Base-by-base conservation (phyloP, 2,888 invertebrate genomes). In the Keiferia lycopersicella region DNA sequence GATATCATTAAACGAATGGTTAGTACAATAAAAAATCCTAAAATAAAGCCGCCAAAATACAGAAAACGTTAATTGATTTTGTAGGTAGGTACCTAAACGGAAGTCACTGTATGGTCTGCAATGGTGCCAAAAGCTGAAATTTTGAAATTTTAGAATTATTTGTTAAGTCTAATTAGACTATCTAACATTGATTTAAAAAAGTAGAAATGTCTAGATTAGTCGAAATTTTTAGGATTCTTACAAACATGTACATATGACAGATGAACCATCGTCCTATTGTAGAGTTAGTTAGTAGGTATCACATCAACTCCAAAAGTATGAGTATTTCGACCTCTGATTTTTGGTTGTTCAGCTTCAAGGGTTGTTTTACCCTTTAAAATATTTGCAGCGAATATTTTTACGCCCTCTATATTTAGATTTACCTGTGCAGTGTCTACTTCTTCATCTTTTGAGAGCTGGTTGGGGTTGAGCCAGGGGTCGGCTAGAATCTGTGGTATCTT, bases 381-480 rank as follows among this genome's bases (percentile, higher is more conserved):
- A n/a, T n/a, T n/a, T n/a, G n/a, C n/a, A n/a, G n/a, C n/a, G n/a
- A n/a, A n/a, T n/a, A n/a, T n/a, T n/a, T n/a, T n/a, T n/a, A n/a
- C n/a, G n/a, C n/a, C n/a, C n/a, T n/a, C n/a, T n/a, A n/a, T n/a
- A n/a, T n/a, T n/a, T n/a, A 53, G 50, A 59, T 59, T 65, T 66
- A 76, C 73, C 72, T 75, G 74, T 53, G 73, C 67, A 26, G 72
- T 71, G 63, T 81, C 78, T 8, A 76, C 77, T 64, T 90, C 88
- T 69, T 88, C 88, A 26, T 87, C 83, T 75, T 82, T 89, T 0
- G 77, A 64, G n/a, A 80, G 69, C 69, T 85, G 87, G 74, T 82
- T 84, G 7, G 88, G 88, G 66, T 81, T 86, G 66, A 94, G 91
- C 96, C 96, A 96, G 30, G 91, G 76, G 80, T 96, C 96, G 51